Conservation (phyloP, 2,797 vertebrate species). For the Philypnodon macrostomus region DNA sequence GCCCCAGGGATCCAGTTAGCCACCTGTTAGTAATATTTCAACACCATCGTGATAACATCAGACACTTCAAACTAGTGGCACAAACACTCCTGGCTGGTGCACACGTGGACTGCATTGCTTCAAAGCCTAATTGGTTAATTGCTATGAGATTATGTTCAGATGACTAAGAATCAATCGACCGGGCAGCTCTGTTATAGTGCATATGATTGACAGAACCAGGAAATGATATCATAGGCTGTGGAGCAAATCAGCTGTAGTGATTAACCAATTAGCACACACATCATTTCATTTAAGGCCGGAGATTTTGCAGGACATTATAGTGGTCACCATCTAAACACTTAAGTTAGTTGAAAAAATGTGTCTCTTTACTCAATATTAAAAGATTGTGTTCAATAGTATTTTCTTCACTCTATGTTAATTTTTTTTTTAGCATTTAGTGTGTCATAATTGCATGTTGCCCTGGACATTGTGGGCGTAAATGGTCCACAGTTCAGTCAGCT, state of each 20-base stretch:
- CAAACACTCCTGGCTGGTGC: slow-evolving; percentile 35
- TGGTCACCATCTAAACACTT: too few species aligned
- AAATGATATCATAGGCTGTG: slow-evolving; percentile 34
- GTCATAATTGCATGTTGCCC: too few species aligned
- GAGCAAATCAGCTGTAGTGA: slow-evolving; percentile 27
- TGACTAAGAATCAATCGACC: slow-evolving; percentile 68
- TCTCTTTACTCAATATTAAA: too few species aligned
- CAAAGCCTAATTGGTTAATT: slow-evolving; percentile 74
- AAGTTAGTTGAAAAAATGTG: too few species aligned
- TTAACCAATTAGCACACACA: slow-evolving; percentile 54
- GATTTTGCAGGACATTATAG: slow-evolving; percentile 26
- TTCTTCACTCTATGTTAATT: too few species aligned
- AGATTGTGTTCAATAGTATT: too few species aligned
- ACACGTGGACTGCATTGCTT: slow-evolving; percentile 62
- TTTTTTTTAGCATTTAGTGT: too few species aligned
- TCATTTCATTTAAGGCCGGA: slow-evolving; percentile 43
- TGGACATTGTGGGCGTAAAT: too few species aligned
- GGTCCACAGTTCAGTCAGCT: too few species aligned
- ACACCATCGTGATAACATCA: slow-evolving; percentile 47
- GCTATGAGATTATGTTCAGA: slow-evolving; percentile 65
- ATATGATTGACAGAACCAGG: slow-evolving; percentile 55
- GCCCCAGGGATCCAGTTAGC: slow-evolving; percentile 62
- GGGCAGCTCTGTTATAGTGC: slow-evolving; percentile 36
- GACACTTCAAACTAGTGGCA: slow-evolving; percentile 14
- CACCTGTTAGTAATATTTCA: slow-evolving; percentile 72